These are phyloP conservation scores for Caenorhabditis sulstoni DNA, from an alignment of 2,888 invertebrate species.

Conservation along the genomic window DNA sequence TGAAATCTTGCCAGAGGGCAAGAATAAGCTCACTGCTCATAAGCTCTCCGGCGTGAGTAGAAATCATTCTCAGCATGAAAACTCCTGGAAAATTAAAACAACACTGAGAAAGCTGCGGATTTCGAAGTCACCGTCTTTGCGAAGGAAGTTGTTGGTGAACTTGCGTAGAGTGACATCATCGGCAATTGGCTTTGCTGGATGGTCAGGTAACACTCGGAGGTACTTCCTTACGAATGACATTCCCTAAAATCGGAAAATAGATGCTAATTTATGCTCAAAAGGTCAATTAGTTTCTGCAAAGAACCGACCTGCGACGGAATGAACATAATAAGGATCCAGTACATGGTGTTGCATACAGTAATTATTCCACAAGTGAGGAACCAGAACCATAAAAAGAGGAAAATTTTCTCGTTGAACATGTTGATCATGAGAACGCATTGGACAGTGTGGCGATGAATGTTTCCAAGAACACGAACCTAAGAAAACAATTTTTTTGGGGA, in stretches of 20 bases:
- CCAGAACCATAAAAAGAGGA: constrained; percentile 79
- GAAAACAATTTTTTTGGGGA: background rate
- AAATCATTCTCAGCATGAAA: constrained; percentile 81
- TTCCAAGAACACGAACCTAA: constrained; percentile 79
- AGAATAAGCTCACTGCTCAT: constrained; percentile 80
- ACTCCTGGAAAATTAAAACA: constrained; percentile 76
- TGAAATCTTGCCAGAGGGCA: constrained; percentile 81
- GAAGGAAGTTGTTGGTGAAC: constrained; percentile 80
- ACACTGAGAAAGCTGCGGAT: background rate
- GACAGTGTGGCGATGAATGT: constrained; percentile 80
- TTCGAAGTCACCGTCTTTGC: constrained; percentile 71
- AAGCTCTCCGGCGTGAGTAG: constrained; percentile 80
- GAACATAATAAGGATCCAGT: constrained; percentile 81
- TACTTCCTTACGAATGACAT: constrained; percentile 80
- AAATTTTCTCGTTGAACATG: constrained; percentile 80
- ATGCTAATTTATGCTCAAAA: no score
- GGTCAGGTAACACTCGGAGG: constrained; percentile 80
- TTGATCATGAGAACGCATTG: constrained; percentile 81
- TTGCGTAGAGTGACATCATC: constrained; percentile 80
- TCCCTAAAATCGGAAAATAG: no score
- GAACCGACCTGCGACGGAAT: constrained; percentile 78
- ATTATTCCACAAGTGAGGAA: constrained; percentile 80
- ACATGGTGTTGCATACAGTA: constrained; percentile 79
- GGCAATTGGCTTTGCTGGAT: constrained; percentile 79
- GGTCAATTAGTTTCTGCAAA: background rate